Base-by-base conservation (phyloP, 2,113 vertebrate genomes). In the Callaeas wilsoni region DNA sequence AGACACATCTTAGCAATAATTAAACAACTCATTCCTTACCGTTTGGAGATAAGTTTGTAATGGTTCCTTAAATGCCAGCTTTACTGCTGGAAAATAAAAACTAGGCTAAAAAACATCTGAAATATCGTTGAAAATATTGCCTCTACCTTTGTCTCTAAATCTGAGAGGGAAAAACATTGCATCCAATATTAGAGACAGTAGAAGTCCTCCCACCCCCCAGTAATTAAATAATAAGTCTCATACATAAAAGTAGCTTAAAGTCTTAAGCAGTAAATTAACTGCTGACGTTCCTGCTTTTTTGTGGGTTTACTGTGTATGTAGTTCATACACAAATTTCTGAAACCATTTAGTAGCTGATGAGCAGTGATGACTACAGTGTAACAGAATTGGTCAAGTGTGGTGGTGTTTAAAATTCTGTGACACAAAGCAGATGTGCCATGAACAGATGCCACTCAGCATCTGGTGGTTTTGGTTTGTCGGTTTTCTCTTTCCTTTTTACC, bases 201-300 rank as follows among this genome's bases (percentile, higher is more conserved):
- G 49, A 78, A 70, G 42, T 19, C 33, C 4, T 27, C 22, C 13
- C 4, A 41, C 15, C 1, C 12, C 16, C 6, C 0, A 10, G 1
- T 55, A 89, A n/a, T 67, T 71, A 59, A 78, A 14, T 77, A 62
- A 3, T 37, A 53, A 88, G 14, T 74, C 4, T 29, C 14, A 68
- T 39, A 47, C 27, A 26, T 85, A 71, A 80, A 87, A 42, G 39
- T n/a, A 65, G 16, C 16, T 42, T 35, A 6, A 37, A 69, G 15
- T 53, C 25, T 80, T 37, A 77, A 33, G 12, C 12, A n/a, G 52
- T 77, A 62, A 70, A 70, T 52, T 57, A 62, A 39, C 33, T 60
- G 29, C 42, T 55, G 64, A 46, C 7, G 16, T 74, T 87, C 19
- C 16, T 62, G 12, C 16, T 70, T 78, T 44, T 74, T 77, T 88